Conservation (phyloP, 2,888 invertebrate species). For the Temnothorax unifasciatus region DNA sequence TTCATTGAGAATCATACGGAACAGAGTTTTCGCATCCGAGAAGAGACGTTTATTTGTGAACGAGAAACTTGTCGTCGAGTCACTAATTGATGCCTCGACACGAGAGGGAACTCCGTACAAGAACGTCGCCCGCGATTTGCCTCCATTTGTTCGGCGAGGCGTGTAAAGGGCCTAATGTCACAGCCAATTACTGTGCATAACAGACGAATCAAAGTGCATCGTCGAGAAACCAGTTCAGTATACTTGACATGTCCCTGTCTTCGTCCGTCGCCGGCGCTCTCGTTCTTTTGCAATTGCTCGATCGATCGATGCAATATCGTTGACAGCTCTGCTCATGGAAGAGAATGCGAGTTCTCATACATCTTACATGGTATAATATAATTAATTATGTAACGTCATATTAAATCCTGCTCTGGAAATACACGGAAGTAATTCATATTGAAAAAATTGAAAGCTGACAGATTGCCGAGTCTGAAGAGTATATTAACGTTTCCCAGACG, state of each 20-base stretch:
- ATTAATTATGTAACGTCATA: conserved; percentile 18
- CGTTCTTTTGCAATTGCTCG: conserved; percentile 62
- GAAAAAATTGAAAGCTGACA: not conserved
- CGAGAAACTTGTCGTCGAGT: conserved; percentile 65
- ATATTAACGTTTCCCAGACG: not conserved
- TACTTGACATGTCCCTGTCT: conserved; percentile 66
- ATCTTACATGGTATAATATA: not conserved
- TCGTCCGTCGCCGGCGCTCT: conserved; percentile 62
- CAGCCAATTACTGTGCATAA: conserved; percentile 70
- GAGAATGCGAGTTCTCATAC: not conserved
- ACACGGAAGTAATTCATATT: not conserved
- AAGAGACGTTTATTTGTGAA: conserved; percentile 56
- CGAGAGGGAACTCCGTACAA: conserved; percentile 22
- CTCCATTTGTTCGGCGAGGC: conserved; percentile 69
- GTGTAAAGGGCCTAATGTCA: conserved; percentile 70
- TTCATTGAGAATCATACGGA: not conserved
- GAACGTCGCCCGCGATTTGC: conserved; percentile 68
- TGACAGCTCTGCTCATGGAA: not conserved
- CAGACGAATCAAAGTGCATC: conserved; percentile 72
- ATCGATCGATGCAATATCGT: conserved; percentile 11
- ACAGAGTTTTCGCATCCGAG: not conserved
- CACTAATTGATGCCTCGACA: conserved; percentile 73
- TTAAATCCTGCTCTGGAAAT: not conserved
- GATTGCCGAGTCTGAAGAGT: not conserved
- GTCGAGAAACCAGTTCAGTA: conserved; percentile 72